These are phyloP conservation scores for Cygnus atratus DNA, from an alignment of 2,113 vertebrate genomes.

Conservation along the genomic window DNA sequence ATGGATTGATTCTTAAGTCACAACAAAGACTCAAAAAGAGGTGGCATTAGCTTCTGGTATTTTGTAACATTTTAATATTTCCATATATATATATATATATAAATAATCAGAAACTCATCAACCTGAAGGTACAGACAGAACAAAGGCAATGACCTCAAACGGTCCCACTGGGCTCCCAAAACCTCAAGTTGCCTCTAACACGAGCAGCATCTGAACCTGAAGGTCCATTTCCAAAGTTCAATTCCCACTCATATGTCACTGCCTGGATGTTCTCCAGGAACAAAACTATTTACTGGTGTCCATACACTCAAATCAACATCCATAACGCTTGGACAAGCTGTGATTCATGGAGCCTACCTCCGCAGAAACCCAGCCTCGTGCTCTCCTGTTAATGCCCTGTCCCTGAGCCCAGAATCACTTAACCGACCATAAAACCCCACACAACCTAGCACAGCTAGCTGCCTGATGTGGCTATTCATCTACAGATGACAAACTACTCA, in stretches of 20 bases:
- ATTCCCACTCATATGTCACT: not conserved
- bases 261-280: not conserved
- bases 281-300: not conserved
- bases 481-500: not conserved
- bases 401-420: not conserved
- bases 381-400: not conserved
- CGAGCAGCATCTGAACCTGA: slow-evolving; percentile 8
- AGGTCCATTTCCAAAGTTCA: slow-evolving; percentile 36
- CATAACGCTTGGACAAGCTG: not conserved
- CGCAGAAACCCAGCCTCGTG: not conserved
- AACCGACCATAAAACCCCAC: not conserved
- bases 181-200: not conserved
- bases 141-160: not conserved
- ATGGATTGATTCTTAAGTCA: not conserved
- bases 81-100: no score
- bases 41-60: not conserved
- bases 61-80: not conserved
- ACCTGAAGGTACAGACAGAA: slow-evolving; percentile 7
- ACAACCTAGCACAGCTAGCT: not conserved
- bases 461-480: not conserved
- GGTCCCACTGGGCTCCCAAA: not conserved
- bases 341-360: not conserved
- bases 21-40: not conserved
- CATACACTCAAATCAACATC: slow-evolving; percentile 14
- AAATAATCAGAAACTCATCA: not conserved